These are phyloP conservation scores for Protobothrops flavoviridis DNA, from an alignment of 2,113 vertebrate genomes.

Conservation along the genomic window DNA sequence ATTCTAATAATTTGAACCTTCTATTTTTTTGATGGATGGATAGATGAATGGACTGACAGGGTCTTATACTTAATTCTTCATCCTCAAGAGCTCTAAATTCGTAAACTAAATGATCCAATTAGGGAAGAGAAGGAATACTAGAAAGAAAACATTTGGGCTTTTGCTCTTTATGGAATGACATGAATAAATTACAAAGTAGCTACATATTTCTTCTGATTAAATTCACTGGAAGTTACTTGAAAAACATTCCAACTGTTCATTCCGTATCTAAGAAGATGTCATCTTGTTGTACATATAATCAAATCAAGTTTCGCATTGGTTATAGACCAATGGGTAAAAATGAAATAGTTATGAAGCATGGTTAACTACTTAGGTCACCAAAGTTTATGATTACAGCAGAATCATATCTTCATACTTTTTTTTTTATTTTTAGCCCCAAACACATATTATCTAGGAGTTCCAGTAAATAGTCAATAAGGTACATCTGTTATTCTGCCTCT, in stretches of 20 bases:
- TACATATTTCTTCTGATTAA: not conserved
- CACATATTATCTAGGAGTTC: not conserved
- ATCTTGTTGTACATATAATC: not conserved
- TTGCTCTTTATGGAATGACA: not conserved
- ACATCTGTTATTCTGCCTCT: not conserved
- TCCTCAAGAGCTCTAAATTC: not conserved
- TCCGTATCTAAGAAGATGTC: not conserved
- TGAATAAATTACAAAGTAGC: not conserved
- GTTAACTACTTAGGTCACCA: not conserved
- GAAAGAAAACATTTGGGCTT: not conserved
- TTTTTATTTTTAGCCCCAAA: not conserved
- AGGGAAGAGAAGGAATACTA: not conserved
- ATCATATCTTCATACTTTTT: not conserved
- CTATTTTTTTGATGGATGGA: not conserved
- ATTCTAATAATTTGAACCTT: not conserved
- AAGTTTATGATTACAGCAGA: not conserved
- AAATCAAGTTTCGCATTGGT: not conserved
- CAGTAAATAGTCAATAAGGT: not conserved
- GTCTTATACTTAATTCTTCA: not conserved
- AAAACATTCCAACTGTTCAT: not conserved
- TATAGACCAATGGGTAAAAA: not conserved
- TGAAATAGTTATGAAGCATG: not conserved
- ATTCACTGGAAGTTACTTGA: not conserved
- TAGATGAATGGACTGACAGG: not conserved
- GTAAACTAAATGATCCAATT: not conserved